These are phyloP conservation scores for Polypterus senegalus DNA, from an alignment of 2,113 vertebrate species.

Conservation along the genomic window DNA sequence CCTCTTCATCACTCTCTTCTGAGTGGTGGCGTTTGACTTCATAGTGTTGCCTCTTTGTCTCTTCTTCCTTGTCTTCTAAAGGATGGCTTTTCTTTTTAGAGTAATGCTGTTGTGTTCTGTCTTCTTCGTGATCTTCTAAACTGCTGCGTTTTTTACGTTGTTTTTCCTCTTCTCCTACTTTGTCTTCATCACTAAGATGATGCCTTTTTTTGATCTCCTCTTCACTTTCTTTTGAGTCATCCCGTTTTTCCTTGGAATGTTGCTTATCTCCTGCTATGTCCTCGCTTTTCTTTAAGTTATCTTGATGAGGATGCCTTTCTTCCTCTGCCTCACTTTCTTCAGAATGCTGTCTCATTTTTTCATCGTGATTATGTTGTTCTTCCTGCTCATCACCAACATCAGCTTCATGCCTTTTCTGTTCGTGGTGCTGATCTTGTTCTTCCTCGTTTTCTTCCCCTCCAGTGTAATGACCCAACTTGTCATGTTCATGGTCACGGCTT, in stretches of 20 bases:
- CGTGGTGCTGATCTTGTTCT: not conserved
- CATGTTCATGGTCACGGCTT: conserved; percentile 20
- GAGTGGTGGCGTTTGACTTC: no score
- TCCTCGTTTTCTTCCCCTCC: conserved; percentile 19
- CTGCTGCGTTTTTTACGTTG: conserved; percentile 19
- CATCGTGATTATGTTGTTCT: conserved; percentile 27
- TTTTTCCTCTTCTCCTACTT: conserved; percentile 25
- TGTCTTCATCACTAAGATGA: no score
- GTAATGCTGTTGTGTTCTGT: no score
- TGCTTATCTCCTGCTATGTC: no score
- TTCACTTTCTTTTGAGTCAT: conserved; percentile 37
- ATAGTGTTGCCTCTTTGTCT: no score
- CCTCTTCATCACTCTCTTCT: conserved; percentile 14
- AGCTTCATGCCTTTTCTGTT: not conserved
- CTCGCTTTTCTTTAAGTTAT: no score
- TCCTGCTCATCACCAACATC: conserved; percentile 14
- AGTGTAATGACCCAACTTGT: not conserved
- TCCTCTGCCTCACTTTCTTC: conserved; percentile 12
- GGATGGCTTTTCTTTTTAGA: no score
- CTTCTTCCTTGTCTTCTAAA: no score
- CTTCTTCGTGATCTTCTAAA: no score
- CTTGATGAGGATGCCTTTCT: not conserved
- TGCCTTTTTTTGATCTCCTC: conserved; percentile 11
- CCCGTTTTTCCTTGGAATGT: conserved; percentile 21
- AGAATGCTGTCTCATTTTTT: conserved; percentile 21